A percentile compares a stretch with the other conserved stretches of the same genome.
phyloP scores from a whole-genome alignment of 1,140 invertebrate species.

The Aplysia californica region DNA sequence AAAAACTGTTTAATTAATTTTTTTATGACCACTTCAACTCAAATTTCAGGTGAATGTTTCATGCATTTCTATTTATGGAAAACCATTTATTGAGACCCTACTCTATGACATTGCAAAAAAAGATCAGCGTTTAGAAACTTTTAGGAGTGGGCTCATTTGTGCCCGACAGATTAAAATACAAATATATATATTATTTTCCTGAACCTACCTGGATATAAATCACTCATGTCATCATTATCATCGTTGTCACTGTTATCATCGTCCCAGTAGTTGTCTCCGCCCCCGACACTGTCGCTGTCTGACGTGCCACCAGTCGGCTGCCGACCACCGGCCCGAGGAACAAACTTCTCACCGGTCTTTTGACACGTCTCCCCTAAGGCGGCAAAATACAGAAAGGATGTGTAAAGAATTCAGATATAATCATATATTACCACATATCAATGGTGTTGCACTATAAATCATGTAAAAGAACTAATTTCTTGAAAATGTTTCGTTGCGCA shows the following conservation, averaged over 20 bases:
- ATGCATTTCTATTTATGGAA: too few species aligned
- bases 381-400: too few species aligned
- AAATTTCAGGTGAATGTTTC: too few species aligned
- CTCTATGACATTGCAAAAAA: neutral
- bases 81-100: too few species aligned
- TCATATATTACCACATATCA: too few species aligned
- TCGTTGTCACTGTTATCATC: slow-evolving; percentile 23
- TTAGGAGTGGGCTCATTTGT: neutral
- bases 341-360: slow-evolving; percentile 43
- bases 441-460: too few species aligned
- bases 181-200: too few species aligned
- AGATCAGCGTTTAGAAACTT: neutral
- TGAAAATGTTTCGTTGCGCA: too few species aligned
- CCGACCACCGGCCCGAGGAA: slow-evolving; percentile 26
- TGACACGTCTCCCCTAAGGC: slow-evolving; percentile 51
- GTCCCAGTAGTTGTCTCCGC: slow-evolving; percentile 13
- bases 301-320: slow-evolving; percentile 21
- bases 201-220: slow-evolving; percentile 34
- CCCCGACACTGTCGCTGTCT: slow-evolving; percentile 21
- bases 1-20: too few species aligned
- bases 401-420: too few species aligned
- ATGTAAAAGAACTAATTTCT: too few species aligned
- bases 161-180: neutral
- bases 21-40: neutral
- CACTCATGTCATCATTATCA: slow-evolving; percentile 24